Evolutionary conservation across 2,113 vertebrate genomes (phyloP), one percentile per base, ranked within the genome.

Genomic region (Corvus moneduloides): DNA sequence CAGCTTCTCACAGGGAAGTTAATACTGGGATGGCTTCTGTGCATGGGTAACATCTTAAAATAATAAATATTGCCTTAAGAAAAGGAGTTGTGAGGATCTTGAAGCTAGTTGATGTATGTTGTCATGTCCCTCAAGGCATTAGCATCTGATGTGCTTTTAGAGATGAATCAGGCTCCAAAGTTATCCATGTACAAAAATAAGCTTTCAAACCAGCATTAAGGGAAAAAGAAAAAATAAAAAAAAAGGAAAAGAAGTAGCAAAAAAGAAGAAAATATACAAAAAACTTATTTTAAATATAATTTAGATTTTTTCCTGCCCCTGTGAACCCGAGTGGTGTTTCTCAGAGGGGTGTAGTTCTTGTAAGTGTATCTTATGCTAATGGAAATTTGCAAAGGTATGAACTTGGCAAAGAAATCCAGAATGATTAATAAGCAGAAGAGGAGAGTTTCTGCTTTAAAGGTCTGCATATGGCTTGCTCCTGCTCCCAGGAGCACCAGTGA

Each of bases 61-160:
- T 93, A 95, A 93, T 92, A 94, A 84, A 93, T 89, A 84, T 30
- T 87, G 86, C 93, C 80, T 43, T 49, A 89, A 92, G 91, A 78
- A 90, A 96, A 71, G 46, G 33, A 41, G 30, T 77, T 88, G 35
- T 44, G 68, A 92, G 39, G 68, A 73, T 94, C 90, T 71, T 69
- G 72, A 89, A 87, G 54, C 33, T 85, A 73, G 80, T 41, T 93
- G 91, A 96, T 88, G 78, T 49, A 44, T 76, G 67, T 54, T 95
- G 88, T 81, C 84, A 91, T 24, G 75, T 63, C 79, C 83, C 96
- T 95, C 44, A 54, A 92, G 93, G 93, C 84, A 86, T 73, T 69
- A 92, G 83, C 86, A 92, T 92, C 90, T 91, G 92, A 95, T 85
- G 84, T 37, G 74, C 66, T 85, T 94, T 93, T 72, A 48, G 74